These are phyloP conservation scores for Nomia melanderi DNA, from an alignment of 1,140 invertebrate species.

Conservation along the genomic window DNA sequence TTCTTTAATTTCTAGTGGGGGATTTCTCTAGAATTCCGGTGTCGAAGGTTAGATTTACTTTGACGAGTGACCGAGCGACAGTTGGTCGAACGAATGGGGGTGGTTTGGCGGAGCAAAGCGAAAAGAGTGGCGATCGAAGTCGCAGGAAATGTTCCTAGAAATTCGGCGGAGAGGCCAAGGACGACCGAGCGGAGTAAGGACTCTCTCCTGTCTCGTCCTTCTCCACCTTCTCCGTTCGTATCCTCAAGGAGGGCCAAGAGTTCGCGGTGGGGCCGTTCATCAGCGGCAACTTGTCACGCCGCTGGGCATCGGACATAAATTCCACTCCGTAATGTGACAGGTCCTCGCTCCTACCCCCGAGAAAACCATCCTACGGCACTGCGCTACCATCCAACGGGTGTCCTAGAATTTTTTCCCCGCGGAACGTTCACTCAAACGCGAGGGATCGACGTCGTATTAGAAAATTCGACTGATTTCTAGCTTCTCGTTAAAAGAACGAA, in stretches of 20 bases:
- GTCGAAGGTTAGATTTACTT: too few species aligned
- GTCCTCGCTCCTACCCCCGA: slow-evolving; percentile 74
- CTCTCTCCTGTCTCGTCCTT: slow-evolving; percentile 16
- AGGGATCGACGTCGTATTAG: too few species aligned
- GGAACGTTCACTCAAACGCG: too few species aligned
- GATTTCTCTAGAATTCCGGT: too few species aligned
- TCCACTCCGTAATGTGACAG: slow-evolving; percentile 80
- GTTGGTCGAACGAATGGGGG: background rate
- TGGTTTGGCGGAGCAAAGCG: background rate
- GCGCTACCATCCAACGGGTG: slow-evolving; percentile 73
- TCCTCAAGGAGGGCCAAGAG: slow-evolving; percentile 76
- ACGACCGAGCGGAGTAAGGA: slow-evolving; percentile 35
- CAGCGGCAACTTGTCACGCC: slow-evolving; percentile 81
- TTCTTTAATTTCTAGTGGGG: too few species aligned
- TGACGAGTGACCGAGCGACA: too few species aligned
- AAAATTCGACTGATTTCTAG: too few species aligned
- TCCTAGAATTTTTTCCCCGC: slow-evolving; percentile 57
- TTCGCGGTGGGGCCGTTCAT: slow-evolving; percentile 80
- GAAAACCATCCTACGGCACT: slow-evolving; percentile 64
- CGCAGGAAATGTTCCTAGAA: slow-evolving; percentile 45
- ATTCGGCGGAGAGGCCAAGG: slow-evolving; percentile 52
- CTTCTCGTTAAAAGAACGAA: too few species aligned
- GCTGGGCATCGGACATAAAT: slow-evolving; percentile 81
- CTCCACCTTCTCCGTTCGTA: slow-evolving; percentile 39
- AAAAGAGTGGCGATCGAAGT: slow-evolving; percentile 38